These are phyloP conservation scores for Solenopsis invicta DNA, from an alignment of 1,140 invertebrate genomes.

Conservation along the genomic window DNA sequence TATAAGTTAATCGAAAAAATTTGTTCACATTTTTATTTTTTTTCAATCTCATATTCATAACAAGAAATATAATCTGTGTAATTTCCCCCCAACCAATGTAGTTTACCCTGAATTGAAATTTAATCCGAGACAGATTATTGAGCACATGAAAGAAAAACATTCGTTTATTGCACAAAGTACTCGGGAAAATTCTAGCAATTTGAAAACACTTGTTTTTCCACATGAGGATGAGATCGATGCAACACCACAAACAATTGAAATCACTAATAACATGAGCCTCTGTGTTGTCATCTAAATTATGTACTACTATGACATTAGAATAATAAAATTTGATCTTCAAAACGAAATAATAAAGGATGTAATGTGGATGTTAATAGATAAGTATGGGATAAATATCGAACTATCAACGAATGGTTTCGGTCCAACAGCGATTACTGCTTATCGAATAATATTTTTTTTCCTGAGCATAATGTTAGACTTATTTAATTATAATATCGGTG, in stretches of 20 bases:
- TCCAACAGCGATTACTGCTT: not conserved
- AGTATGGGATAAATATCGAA: not conserved
- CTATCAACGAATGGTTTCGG: not conserved
- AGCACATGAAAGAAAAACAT: not conserved
- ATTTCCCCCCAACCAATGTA: not conserved
- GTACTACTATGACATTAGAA: not conserved
- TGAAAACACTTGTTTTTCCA: not conserved
- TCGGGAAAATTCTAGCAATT: not conserved
- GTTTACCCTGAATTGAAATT: not conserved
- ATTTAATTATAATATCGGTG: too few relatives aligned
- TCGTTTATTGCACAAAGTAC: not conserved
- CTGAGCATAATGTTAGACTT: too few relatives aligned
- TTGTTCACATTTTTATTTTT: too few relatives aligned
- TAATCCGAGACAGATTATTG: not conserved
- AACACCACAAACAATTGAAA: too few relatives aligned
- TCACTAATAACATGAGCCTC: not conserved
- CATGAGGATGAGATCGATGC: too few relatives aligned
- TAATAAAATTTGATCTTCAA: not conserved
- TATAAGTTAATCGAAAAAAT: too few relatives aligned
- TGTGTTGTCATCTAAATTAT: not conserved
- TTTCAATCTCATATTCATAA: too few relatives aligned
- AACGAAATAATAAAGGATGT: not conserved
- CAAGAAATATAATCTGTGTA: not conserved
- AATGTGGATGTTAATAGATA: not conserved
- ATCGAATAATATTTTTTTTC: not conserved